Conservation (phyloP, 2,797 vertebrate genomes). For the Tragopan temminckii region DNA sequence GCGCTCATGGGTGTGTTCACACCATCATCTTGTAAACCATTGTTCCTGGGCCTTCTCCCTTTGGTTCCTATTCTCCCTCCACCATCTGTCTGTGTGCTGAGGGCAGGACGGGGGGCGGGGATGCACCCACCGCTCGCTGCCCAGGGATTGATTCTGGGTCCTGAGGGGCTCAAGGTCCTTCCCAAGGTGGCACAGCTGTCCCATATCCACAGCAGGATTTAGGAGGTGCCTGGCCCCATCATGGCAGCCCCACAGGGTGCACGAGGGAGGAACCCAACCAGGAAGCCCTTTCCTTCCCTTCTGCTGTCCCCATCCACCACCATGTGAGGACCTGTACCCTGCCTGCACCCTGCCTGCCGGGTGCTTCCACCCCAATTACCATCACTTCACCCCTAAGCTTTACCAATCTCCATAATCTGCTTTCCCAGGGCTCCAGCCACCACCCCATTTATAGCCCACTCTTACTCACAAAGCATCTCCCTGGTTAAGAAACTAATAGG, state of each 20-base stretch:
- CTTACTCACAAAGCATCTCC: conserved; percentile 44
- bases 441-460: conserved; percentile 54
- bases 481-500: conserved; percentile 69
- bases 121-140: neutral
- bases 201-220: neutral
- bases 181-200: neutral
- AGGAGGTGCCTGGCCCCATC: too few species aligned
- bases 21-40: neutral
- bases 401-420: conserved; percentile 62
- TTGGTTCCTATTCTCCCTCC: neutral
- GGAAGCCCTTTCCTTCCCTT: neutral
- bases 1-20: fast-evolving
- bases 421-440: conserved; percentile 39
- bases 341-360: neutral
- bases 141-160: neutral
- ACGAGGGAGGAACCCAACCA: neutral
- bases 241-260: neutral
- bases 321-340: neutral
- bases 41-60: fast-evolving
- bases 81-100: neutral
- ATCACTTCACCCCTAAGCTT: conserved; percentile 57
- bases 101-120: neutral
- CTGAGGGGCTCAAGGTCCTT: neutral
- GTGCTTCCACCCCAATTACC: conserved; percentile 57
- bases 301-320: neutral